Evolutionary conservation across 2,888 invertebrate genomes (phyloP).

Genomic region (Mantis religiosa): DNA sequence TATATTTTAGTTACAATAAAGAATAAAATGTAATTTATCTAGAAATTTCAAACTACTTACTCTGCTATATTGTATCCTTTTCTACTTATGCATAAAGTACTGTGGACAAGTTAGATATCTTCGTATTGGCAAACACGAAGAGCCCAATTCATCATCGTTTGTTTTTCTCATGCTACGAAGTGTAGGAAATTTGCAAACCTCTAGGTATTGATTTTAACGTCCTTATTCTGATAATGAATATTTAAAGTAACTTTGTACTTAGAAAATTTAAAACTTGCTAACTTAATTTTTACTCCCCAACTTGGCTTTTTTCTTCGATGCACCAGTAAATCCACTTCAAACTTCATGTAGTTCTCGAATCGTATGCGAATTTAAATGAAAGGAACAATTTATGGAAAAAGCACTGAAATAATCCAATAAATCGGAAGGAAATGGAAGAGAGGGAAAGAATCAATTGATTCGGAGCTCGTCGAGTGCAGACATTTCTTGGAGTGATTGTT

Average conservation of each 20-base stretch:
- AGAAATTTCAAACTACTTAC: no score
- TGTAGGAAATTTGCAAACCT: no score
- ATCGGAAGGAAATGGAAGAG: background rate
- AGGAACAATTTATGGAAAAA: background rate
- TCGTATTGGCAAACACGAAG: no score
- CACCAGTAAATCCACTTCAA: background rate
- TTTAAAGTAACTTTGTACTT: background rate
- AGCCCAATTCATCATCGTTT: no score
- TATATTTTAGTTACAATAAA: no score
- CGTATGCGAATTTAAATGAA: background rate
- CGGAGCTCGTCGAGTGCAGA: background rate
- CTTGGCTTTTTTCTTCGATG: background rate
- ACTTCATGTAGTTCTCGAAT: background rate
- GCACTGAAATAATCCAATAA: background rate
- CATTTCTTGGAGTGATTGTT: background rate
- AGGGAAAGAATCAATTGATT: background rate
- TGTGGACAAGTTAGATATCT: no score
- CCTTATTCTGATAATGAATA: background rate
- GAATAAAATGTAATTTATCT: no score
- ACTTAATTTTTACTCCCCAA: background rate
- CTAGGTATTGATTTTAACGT: no score
- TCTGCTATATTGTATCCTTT: no score
- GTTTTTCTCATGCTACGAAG: no score
- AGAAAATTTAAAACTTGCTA: background rate
- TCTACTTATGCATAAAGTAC: no score